phyloP scores from a whole-genome alignment of 1,140 invertebrate species.

The Leptinotarsa undecemlineata region DNA sequence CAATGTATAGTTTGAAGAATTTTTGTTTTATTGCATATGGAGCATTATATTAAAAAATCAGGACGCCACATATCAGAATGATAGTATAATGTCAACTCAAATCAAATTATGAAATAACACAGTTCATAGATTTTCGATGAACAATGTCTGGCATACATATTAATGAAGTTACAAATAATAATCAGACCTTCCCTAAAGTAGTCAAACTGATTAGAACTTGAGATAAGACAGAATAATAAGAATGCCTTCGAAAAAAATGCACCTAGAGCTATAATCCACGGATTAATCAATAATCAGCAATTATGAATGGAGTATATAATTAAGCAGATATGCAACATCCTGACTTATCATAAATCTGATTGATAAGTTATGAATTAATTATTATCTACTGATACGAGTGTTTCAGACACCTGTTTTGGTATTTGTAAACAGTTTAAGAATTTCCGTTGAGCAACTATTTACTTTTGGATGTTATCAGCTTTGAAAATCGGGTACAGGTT shows the following conservation, averaged over 20 bases:
- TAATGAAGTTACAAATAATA: not conserved
- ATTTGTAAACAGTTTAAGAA: not conserved
- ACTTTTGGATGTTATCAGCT: not conserved
- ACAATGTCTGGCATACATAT: not conserved
- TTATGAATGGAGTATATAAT: not conserved
- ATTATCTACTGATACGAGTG: not conserved
- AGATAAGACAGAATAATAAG: not conserved
- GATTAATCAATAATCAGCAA: slow-evolving; percentile 3
- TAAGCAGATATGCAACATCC: not conserved
- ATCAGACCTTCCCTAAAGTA: not conserved
- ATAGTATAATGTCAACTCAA: no score
- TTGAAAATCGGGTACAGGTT: no score
- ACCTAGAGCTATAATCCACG: not conserved
- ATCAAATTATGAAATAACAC: no score
- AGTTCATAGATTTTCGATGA: no score
- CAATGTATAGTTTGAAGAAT: no score
- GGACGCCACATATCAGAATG: no score
- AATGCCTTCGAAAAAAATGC: not conserved
- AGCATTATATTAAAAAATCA: no score
- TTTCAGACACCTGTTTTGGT: not conserved
- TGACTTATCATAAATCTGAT: not conserved
- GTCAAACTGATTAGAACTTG: not conserved
- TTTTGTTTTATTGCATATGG: no score
- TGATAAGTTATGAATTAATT: not conserved
- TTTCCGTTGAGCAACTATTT: not conserved